Evolutionary conservation across 2,797 vertebrate genomes (phyloP), one percentile per base, ranked within the genome.

Genomic region (Cirrhinus molitorella): DNA sequence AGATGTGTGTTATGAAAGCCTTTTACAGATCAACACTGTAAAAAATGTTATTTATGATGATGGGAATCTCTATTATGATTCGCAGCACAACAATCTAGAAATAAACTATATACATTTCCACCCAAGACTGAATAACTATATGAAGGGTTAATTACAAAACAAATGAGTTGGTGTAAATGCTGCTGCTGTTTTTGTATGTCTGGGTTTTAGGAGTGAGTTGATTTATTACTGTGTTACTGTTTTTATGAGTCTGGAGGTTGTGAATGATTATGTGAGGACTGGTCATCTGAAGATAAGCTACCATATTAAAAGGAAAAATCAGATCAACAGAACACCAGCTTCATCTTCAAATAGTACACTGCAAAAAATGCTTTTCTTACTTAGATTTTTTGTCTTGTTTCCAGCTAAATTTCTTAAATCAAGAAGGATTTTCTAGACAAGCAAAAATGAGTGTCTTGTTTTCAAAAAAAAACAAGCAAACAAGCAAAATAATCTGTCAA

Each of bases 11-110:
- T 78, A 72, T 67, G 49, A 80, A 67, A 28, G 61, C 43, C 31
- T 67, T 83, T 80, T 55, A 59, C 73, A 79, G 34, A 70, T 74
- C 16, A 65, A 47, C 84, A 55, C 4, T 57, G 70, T 79, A 40
- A 74, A 65, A 40, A 13, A 51, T 34, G 37, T n/a, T 19, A 7
- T 66, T 34, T 55, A 47, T 21, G 16, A 63, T 63, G 25, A 68
- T 21, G 31, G 6, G 14, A 68, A 14, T 37, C 21, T 14, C 47
- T 65, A 8, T 31, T 61, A 31, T 78, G 40, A 78, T 78, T 12
- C 47, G 6, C 43, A 57, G n/a, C 16, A 61, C 23, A 45, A 21
- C 19, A 16, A n/a, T 19, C 25, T 28, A 19, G 10, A 72, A 28
- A 28, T 66, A 70, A 25, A 45, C n/a, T 25, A 43, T 8, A 43